phyloP scores from a whole-genome alignment of 2,797 vertebrate species.

The Sebastes hopkinsi region DNA sequence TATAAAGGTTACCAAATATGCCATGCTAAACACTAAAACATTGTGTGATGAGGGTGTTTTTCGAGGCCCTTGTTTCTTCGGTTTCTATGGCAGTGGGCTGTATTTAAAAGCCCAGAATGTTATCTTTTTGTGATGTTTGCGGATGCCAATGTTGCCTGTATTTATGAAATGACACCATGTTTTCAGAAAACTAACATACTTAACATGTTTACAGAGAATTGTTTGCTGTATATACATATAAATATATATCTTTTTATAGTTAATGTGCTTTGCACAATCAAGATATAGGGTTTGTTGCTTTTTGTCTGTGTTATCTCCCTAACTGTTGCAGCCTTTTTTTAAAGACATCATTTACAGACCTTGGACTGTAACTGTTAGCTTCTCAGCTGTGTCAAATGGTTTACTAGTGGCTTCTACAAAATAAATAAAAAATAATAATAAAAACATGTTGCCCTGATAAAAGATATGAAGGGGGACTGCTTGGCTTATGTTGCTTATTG shows the following conservation, averaged over 20 bases:
- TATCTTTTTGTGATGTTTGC: constrained; percentile 92
- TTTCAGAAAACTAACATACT: constrained; percentile 93
- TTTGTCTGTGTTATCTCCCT: constrained; percentile 88
- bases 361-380: constrained; percentile 91
- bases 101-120: constrained; percentile 88
- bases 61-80: constrained; percentile 76
- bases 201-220: constrained; percentile 98
- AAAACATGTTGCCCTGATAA: constrained; percentile 73
- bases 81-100: constrained; percentile 89
- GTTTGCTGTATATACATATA: constrained; percentile 96
- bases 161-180: constrained; percentile 92
- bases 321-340: constrained; percentile 89
- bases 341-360: constrained; percentile 83
- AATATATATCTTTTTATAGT: constrained; percentile 93
- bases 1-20: constrained; percentile 94
- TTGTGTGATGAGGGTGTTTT: constrained; percentile 83
- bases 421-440: constrained; percentile 54
- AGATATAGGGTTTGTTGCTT: constrained; percentile 86
- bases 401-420: constrained; percentile 87
- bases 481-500: constrained; percentile 87
- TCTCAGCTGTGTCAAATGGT: constrained; percentile 92
- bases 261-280: constrained; percentile 93
- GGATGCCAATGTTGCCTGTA: constrained; percentile 96
- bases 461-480: constrained; percentile 79
- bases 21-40: constrained; percentile 90